phyloP scores from a whole-genome alignment of 1,140 invertebrate species.

The Oreohelix idahoensis region DNA sequence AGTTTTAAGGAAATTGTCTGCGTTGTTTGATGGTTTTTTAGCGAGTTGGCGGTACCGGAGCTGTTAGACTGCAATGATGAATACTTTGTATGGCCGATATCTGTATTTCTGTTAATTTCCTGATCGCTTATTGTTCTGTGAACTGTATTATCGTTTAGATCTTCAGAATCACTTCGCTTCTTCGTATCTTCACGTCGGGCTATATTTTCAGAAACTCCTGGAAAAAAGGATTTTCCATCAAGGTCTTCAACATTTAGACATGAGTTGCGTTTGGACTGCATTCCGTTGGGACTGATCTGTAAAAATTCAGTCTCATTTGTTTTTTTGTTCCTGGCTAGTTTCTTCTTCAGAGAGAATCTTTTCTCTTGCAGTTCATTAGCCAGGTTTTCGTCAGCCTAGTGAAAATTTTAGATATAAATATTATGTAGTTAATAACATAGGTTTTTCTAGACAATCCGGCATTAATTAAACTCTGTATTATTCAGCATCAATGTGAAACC shows the following conservation, averaged over 20 bases:
- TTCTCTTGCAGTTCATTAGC: conserved; percentile 2
- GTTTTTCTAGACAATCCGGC: no score
- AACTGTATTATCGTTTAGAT: background rate
- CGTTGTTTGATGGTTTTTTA: no score
- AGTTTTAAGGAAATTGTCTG: no score
- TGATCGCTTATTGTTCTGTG: background rate
- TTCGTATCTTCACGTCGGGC: background rate
- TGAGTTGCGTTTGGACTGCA: background rate
- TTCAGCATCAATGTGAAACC: no score
- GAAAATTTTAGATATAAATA: no score
- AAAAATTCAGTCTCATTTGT: background rate
- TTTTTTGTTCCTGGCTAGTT: background rate
- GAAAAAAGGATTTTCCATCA: background rate
- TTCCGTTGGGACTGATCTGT: background rate
- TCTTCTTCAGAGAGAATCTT: background rate
- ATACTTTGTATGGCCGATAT: no score
- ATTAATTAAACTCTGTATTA: no score
- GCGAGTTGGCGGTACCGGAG: no score
- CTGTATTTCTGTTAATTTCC: background rate
- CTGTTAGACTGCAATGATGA: no score
- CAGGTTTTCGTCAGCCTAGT: conserved; percentile 4
- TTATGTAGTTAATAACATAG: no score
- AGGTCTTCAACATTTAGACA: background rate
- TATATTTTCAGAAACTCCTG: background rate
- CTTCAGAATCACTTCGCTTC: background rate